Percentiles rank a stretch among this genome's conserved stretches.
These are phyloP conservation scores for Chrysodeixis includens DNA, from an alignment of 2,888 invertebrate species.

Conservation along the genomic window DNA sequence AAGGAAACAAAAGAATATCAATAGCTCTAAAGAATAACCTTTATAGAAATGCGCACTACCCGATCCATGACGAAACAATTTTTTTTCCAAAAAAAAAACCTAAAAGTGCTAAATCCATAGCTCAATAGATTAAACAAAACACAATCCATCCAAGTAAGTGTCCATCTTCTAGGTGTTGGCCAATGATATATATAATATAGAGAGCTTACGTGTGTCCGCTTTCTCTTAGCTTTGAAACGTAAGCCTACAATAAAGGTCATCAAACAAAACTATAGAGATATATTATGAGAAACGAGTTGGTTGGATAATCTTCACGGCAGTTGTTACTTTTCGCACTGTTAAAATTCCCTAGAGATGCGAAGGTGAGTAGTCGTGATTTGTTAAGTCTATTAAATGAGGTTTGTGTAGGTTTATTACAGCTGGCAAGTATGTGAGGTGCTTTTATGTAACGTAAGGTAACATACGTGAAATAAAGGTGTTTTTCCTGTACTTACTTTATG, in stretches of 20 bases:
- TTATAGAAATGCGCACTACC: too few species aligned
- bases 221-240: conserved; percentile 1
- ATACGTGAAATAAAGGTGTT: too few species aligned
- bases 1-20: too few species aligned
- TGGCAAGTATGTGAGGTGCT: too few species aligned
- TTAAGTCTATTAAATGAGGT: too few species aligned
- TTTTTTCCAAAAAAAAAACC: too few species aligned
- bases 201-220: background rate
- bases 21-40: too few species aligned
- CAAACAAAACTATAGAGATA: background rate
- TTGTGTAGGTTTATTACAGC: too few species aligned
- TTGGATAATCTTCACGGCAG: background rate
- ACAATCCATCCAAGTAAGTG: background rate
- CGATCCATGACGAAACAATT: too few species aligned
- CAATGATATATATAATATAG: background rate
- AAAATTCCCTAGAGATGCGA: background rate
- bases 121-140: background rate
- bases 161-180: background rate
- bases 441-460: too few species aligned
- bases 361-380: background rate
- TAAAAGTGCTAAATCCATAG: too few species aligned
- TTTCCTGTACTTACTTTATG: too few species aligned
- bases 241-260: conserved; percentile 2
- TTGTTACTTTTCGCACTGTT: background rate
- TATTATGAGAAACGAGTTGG: background rate